Evolutionary conservation across 2,888 invertebrate genomes (phyloP).

Genomic region (Boloria selene): DNA sequence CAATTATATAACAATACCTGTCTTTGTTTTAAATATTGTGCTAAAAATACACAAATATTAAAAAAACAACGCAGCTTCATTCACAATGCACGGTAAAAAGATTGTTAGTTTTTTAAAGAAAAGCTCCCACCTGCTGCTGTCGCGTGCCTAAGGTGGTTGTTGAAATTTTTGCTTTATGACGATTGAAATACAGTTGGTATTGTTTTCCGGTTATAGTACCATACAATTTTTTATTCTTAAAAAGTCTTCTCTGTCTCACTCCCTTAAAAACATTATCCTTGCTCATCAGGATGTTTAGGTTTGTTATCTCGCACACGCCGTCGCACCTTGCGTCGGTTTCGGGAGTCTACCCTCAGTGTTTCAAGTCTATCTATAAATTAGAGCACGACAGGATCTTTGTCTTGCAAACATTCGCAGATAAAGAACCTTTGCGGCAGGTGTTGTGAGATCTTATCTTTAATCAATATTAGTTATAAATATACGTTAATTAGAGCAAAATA

Average conservation of each 20-base stretch:
- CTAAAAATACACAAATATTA: slow-evolving; percentile 19
- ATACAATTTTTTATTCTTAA: slow-evolving; percentile 65
- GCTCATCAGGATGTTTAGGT: slow-evolving; percentile 75
- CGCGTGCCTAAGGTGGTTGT: slow-evolving; percentile 62
- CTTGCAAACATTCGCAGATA: slow-evolving; percentile 66
- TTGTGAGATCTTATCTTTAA: slow-evolving; percentile 61
- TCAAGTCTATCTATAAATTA: slow-evolving; percentile 67
- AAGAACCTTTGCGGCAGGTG: slow-evolving; percentile 71
- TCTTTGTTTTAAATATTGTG: background rate
- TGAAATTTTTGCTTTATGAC: slow-evolving; percentile 43
- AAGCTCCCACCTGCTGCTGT: slow-evolving; percentile 77
- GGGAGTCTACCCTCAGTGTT: slow-evolving; percentile 57
- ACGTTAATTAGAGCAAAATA: slow-evolving; percentile 63
- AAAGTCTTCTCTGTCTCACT: slow-evolving; percentile 64
- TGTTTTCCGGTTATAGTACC: slow-evolving; percentile 37
- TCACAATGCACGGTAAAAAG: slow-evolving; percentile 66
- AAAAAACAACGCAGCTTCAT: slow-evolving; percentile 60
- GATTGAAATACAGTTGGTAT: slow-evolving; percentile 40
- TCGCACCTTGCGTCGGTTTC: slow-evolving; percentile 67
- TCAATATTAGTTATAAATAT: slow-evolving; percentile 54
- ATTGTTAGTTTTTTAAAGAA: slow-evolving; percentile 74
- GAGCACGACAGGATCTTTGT: slow-evolving; percentile 67
- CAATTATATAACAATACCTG: background rate
- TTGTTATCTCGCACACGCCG: slow-evolving; percentile 78
- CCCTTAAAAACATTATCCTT: slow-evolving; percentile 63